Evolutionary conservation across 2,888 invertebrate genomes (phyloP).

Genomic region (Ophion ventricosus): DNA sequence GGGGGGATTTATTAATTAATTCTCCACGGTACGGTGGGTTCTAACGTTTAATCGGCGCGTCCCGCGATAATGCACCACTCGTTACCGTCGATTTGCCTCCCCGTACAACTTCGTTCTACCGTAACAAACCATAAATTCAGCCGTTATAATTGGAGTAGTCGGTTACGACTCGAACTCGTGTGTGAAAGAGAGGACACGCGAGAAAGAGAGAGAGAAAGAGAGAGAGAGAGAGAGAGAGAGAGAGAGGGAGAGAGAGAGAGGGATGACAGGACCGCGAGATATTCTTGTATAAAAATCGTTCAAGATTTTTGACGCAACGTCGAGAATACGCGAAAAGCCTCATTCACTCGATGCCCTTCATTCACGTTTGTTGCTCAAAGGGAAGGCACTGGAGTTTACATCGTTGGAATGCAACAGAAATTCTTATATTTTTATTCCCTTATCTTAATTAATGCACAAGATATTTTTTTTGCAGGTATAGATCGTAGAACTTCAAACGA

Average conservation of each 20-base stretch:
- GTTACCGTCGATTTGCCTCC: constrained; percentile 60
- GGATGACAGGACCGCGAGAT: background rate
- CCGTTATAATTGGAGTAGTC: constrained; percentile 63
- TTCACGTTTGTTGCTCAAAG: background rate
- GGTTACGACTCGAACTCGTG: constrained; percentile 33
- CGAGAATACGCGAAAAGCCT: background rate
- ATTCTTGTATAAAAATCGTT: background rate
- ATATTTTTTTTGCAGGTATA: no score
- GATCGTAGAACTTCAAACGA: no score
- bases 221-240: background rate
- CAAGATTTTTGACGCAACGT: background rate
- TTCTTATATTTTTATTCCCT: background rate
- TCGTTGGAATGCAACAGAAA: background rate
- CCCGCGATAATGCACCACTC: constrained; percentile 52
- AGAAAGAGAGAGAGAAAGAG: background rate
- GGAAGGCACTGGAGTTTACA: background rate
- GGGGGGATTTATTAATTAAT: constrained; percentile 39
- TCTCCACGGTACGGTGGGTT: constrained; percentile 37
- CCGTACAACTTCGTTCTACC: constrained; percentile 56
- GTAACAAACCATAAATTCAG: constrained; percentile 65
- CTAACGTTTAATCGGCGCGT: constrained; percentile 52
- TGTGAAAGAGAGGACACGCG: background rate
- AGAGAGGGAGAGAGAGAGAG: background rate
- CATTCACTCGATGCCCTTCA: background rate
- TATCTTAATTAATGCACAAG: no score